phyloP scores from a whole-genome alignment of 2,888 invertebrate species.

The Meliscaeva auricollis region DNA sequence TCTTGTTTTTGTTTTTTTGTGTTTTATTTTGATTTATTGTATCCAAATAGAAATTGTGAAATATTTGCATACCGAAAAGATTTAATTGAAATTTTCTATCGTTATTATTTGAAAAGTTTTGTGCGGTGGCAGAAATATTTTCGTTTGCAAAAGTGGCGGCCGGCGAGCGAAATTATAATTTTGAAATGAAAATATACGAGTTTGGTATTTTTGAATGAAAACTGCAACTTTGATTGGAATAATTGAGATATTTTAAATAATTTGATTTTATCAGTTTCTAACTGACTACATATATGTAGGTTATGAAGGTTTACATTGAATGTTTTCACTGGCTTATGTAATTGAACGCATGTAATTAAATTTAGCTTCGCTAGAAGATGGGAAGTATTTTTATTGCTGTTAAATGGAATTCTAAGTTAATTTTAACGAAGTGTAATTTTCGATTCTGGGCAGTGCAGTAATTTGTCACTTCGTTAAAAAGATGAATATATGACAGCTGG shows the following conservation, averaged over 20 bases:
- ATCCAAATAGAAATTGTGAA: background rate
- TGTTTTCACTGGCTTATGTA: too few relatives aligned
- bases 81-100: conserved; percentile 34
- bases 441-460: too few relatives aligned
- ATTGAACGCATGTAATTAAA: too few relatives aligned
- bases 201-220: conserved; percentile 7
- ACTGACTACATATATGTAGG: too few relatives aligned
- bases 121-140: background rate
- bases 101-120: conserved; percentile 30
- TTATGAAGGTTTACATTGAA: too few relatives aligned
- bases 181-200: background rate
- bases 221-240: conserved; percentile 3
- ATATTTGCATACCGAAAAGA: conserved; percentile 10
- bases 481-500: too few relatives aligned
- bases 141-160: background rate
- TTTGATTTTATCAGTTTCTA: background rate
- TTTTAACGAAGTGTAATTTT: too few relatives aligned
- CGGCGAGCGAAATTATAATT: background rate
- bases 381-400: too few relatives aligned
- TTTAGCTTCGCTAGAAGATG: too few relatives aligned
- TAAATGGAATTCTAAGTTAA: too few relatives aligned
- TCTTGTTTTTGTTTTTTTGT: background rate
- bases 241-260: conserved; percentile 17
- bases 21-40: conserved; percentile 10
- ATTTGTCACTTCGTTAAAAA: too few relatives aligned